phyloP scores from a whole-genome alignment of 2,797 vertebrate species.

The Myotis pilosus region DNA sequence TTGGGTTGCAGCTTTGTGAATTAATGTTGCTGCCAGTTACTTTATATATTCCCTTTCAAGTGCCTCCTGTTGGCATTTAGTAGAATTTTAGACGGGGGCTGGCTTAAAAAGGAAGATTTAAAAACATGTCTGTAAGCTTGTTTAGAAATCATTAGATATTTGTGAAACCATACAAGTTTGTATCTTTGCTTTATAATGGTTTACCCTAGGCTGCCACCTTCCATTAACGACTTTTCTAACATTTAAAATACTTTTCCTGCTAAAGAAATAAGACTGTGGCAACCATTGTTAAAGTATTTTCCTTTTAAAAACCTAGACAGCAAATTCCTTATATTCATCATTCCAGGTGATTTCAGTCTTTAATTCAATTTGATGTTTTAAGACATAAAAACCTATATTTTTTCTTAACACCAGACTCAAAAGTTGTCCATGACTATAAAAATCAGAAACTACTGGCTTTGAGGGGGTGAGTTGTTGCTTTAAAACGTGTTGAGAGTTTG shows the following conservation, averaged over 20 bases:
- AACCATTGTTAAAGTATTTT: neutral
- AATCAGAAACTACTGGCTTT: neutral
- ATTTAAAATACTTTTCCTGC: neutral
- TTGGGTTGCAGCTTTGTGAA: neutral
- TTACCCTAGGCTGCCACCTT: neutral
- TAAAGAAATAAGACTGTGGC: neutral
- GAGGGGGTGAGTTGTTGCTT: too few species aligned
- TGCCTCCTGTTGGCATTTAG: neutral
- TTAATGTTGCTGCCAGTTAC: neutral
- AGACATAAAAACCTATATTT: neutral
- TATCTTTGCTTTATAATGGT: neutral
- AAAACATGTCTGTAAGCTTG: neutral
- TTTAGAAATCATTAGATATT: neutral
- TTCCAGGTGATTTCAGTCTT: neutral
- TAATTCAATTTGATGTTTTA: neutral
- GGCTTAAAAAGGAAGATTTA: neutral
- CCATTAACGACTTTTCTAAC: neutral
- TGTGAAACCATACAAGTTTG: neutral
- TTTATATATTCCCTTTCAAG: neutral
- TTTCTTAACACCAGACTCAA: neutral
- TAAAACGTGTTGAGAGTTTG: neutral
- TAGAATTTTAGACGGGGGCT: neutral
- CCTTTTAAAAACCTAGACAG: neutral
- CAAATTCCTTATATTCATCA: neutral
- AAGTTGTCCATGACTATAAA: neutral